Conservation (phyloP, 2,113 vertebrate species). For the Scomber scombrus region DNA sequence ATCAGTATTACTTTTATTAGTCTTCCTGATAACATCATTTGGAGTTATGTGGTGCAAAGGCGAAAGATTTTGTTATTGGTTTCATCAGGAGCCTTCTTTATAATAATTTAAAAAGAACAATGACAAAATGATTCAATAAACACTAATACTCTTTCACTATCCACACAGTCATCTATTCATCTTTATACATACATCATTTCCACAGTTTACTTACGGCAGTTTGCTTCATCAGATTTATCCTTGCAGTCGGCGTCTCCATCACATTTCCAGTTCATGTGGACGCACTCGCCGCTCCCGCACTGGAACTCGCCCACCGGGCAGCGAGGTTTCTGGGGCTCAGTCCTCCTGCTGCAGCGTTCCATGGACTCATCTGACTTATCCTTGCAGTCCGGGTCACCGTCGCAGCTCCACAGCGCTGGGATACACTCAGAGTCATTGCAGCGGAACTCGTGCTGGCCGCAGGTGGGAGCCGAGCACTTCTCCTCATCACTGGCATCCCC, state of each 20-base stretch:
- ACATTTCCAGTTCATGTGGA: constrained; percentile 96
- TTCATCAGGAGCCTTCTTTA: constrained; percentile 17
- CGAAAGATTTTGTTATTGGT: neutral
- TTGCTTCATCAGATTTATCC: constrained; percentile 95
- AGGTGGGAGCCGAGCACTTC: constrained; percentile 89
- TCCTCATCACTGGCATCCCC: constrained; percentile 93
- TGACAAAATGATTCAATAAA: no score
- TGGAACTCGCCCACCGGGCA: constrained; percentile 91
- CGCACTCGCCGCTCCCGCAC: constrained; percentile 93
- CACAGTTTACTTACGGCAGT: constrained; percentile 90
- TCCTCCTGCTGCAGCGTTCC: constrained; percentile 88
- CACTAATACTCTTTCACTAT: neutral
- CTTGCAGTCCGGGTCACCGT: constrained; percentile 93
- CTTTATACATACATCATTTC: neutral
- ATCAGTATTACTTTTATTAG: neutral
- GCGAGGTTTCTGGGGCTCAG: constrained; percentile 84
- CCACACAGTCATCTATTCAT: constrained; percentile 9
- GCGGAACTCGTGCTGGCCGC: constrained; percentile 93
- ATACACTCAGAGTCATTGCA: constrained; percentile 94
- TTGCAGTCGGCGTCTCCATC: constrained; percentile 97
- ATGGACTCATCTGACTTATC: constrained; percentile 92
- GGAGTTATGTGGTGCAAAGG: neutral
- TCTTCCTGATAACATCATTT: constrained; percentile 4
- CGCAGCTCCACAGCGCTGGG: constrained; percentile 94
- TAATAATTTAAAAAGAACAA: constrained; percentile 16